These are phyloP conservation scores for Pogonognathellus flavescens DNA, from an alignment of 1,140 invertebrate genomes.

Conservation along the genomic window DNA sequence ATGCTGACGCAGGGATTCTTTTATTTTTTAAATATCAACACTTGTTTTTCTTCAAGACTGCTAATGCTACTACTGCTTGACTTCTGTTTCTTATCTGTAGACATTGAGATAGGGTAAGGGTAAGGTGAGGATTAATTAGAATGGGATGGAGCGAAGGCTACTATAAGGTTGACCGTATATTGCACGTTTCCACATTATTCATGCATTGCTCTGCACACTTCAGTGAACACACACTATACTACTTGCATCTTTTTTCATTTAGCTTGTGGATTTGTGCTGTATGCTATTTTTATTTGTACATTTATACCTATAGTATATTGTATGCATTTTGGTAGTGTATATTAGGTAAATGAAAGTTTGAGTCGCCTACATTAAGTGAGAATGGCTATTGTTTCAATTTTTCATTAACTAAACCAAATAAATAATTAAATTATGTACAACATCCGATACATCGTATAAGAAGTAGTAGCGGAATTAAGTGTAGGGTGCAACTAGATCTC, in stretches of 20 bases:
- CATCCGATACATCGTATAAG: too few species aligned
- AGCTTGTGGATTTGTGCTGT: background rate
- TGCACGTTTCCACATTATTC: background rate
- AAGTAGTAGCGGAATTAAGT: constrained; percentile 13
- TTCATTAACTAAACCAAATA: too few species aligned
- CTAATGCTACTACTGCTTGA: background rate
- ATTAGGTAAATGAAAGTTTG: background rate
- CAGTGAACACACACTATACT: background rate
- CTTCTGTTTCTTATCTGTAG: background rate
- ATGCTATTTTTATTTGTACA: background rate
- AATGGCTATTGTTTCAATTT: too few species aligned
- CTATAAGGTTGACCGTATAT: background rate
- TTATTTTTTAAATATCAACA: too few species aligned
- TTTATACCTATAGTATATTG: background rate
- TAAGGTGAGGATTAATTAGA: constrained; percentile 10
- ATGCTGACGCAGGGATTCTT: too few species aligned
- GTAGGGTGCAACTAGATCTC: background rate
- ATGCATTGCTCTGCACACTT: constrained; percentile 7
- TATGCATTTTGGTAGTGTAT: background rate
- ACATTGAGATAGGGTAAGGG: constrained; percentile 32
- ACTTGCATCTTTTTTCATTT: background rate
- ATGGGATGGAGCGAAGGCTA: constrained; percentile 36
- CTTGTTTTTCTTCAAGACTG: background rate
- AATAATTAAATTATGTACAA: too few species aligned
- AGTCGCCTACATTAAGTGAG: too few species aligned